Evolutionary conservation across 1,140 invertebrate genomes (phyloP), one percentile per base, ranked within the genome.

Genomic region (Patella vulgata): DNA sequence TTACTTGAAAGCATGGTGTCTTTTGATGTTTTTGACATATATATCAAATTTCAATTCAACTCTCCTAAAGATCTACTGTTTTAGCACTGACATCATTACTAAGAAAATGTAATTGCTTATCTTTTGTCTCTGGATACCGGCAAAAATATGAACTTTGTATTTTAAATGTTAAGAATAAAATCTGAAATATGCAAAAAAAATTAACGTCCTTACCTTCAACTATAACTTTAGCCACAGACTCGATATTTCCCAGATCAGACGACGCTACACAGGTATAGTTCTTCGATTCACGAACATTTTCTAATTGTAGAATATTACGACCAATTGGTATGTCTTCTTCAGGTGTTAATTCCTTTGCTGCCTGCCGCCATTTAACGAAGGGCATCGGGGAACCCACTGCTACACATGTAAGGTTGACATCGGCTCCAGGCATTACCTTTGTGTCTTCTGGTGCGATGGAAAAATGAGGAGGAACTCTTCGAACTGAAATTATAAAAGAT

Each of bases 381-480:
- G 97, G 97, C 95, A 98, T 97, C 0, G 97, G 97, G 0, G 96
- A 94, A 0, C 97, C 97, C 8, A 94, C 91, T 17, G 96, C 97
- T 14, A 98, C 94, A 81, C 97, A 99, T 42, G 95, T 96, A 47
- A 99, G 85, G 82, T 97, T 98, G 47, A 98, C 85, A 74, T 91
- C 91, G 0, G 90, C 90, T 8, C 95, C 95, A 17, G 95, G 86
- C 89, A 93, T 93, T 28, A 99, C 95, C 81, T 97, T 93, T 53
- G 89, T 91, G 23, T 91, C 80, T 28, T 93, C 90, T 19, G 96
- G 95, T 42, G 91, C 92, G 43, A 94, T 93, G 3, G 96, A 94
- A 86, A 99, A 99, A 73, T 93, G 92, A 0, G 97, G 97, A 4
- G 95, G 89, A 2, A 99, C 94, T 60, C 95, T 88, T 59, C 96